Conservation (phyloP, 2,113 vertebrate species). For the Naja naja region DNA sequence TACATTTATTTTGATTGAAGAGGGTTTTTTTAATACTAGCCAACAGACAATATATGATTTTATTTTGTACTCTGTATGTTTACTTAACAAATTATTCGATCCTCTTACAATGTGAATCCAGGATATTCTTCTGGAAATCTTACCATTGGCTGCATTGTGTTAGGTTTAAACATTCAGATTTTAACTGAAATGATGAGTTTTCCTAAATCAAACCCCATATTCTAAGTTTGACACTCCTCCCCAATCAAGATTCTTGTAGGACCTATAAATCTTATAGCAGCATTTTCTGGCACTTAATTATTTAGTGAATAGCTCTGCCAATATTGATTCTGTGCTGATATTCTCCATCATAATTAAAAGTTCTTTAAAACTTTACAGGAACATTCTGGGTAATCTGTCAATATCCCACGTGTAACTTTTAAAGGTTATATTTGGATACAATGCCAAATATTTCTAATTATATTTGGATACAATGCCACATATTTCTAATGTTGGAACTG, state of each 20-base stretch:
- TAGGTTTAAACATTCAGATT: background rate
- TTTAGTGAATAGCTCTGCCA: background rate
- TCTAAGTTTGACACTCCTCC: background rate
- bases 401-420: background rate
- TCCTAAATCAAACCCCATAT: background rate
- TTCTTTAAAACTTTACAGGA: background rate
- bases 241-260: background rate
- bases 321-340: background rate
- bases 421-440: background rate
- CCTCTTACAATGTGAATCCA: background rate
- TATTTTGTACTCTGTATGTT: background rate
- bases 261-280: background rate
- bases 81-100: background rate
- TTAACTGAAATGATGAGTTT: slow-evolving; percentile 1
- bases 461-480: background rate
- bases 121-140: slow-evolving; percentile 15
- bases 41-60: slow-evolving; percentile 6
- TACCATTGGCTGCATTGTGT: slow-evolving; percentile 2
- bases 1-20: slow-evolving; percentile 8
- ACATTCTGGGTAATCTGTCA: background rate
- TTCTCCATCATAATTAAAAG: background rate
- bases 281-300: background rate
- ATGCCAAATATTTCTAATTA: too few relatives aligned
- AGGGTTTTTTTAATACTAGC: slow-evolving; percentile 20
- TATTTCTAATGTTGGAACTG: background rate